phyloP scores from a whole-genome alignment of 2,888 invertebrate genomes.

The Nycteola revayana region DNA sequence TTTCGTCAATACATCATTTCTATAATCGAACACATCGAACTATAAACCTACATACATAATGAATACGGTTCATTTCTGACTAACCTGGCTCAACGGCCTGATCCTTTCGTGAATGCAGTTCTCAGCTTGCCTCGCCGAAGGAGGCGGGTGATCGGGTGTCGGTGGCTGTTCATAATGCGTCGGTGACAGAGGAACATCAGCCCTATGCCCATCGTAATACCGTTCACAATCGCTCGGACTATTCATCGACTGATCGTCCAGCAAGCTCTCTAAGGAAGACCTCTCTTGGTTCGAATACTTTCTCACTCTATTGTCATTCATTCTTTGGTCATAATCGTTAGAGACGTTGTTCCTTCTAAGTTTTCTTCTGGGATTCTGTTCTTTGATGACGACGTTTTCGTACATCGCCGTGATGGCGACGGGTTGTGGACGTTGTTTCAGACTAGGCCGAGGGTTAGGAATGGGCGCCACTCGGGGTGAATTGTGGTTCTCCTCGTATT shows the following conservation, averaged over 20 bases:
- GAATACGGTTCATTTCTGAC: conserved; percentile 58
- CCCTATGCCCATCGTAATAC: conserved; percentile 63
- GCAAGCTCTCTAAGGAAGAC: conserved; percentile 83
- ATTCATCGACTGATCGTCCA: conserved; percentile 81
- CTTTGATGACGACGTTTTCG: conserved; percentile 87
- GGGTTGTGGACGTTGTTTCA: conserved; percentile 82
- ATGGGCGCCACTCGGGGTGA: conserved; percentile 69
- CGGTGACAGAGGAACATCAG: conserved; percentile 89
- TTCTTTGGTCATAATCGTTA: conserved; percentile 83
- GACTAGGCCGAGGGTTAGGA: conserved; percentile 68
- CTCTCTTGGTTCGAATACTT: conserved; percentile 77
- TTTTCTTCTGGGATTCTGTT: conserved; percentile 88
- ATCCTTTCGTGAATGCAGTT: conserved; percentile 94
- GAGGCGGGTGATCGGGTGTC: conserved; percentile 97
- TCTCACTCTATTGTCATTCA: conserved; percentile 61
- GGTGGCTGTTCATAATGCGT: conserved; percentile 95
- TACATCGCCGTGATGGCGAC: conserved; percentile 88
- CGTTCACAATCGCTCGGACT: conserved; percentile 75
- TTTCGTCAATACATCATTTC: conserved; percentile 10
- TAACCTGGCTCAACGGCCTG: conserved; percentile 94
- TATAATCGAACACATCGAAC: conserved; percentile 13
- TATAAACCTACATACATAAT: conserved; percentile 13
- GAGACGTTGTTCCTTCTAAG: conserved; percentile 83
- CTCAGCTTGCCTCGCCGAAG: conserved; percentile 94
- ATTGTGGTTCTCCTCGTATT: conserved; percentile 78